Evolutionary conservation across 2,797 vertebrate species (phyloP), one percentile per base, ranked within the genome.

Genomic region (Dryobates pubescens): DNA sequence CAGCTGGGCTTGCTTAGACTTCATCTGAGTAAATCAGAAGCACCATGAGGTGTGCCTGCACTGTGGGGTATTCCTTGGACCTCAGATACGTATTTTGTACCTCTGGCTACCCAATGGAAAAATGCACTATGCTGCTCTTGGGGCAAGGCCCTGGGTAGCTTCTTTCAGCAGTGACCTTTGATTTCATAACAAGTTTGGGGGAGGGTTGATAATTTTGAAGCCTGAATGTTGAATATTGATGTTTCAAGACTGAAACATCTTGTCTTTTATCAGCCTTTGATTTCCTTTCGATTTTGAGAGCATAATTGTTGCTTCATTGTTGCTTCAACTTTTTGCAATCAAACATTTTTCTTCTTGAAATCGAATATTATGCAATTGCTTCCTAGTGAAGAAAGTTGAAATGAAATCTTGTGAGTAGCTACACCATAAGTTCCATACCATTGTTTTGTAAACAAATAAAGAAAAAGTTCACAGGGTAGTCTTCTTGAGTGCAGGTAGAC

Each of bases 361-460:
- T 58, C 27, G 70, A 86, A 53, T 63, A 18, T 70, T 63, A n/a
- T 9, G 20, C 20, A 45, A 30, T 43, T 73, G 63, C 56, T 78
- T 82, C 18, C n/a, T 63, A 64, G 53, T 0, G 3, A 83, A 78
- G 62, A 68, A 81, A 75, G 86, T 2, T 16, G 61, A 92, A 85
- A 56, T 36, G 32, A 80, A 78, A 59, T 56, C 26, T 64, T 36
- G 24, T 64, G 53, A 82, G 58, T 64, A 75, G 23, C 34, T 53
- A 4, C 6, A n/a, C 6, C 0, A 0, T 17, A 58, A 86, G 38
- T 41, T 38, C 32, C 22, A 13, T 29, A 38, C 8, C 20, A 36
- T 4, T 41, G 14, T 58, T 59, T 34, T 38, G 56, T 57, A 81
- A 78, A 49, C 24, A 20, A 16, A 41, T 9, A 24, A 43, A 51